Conservation (phyloP, 2,797 vertebrate species). For the Periparus ater region DNA sequence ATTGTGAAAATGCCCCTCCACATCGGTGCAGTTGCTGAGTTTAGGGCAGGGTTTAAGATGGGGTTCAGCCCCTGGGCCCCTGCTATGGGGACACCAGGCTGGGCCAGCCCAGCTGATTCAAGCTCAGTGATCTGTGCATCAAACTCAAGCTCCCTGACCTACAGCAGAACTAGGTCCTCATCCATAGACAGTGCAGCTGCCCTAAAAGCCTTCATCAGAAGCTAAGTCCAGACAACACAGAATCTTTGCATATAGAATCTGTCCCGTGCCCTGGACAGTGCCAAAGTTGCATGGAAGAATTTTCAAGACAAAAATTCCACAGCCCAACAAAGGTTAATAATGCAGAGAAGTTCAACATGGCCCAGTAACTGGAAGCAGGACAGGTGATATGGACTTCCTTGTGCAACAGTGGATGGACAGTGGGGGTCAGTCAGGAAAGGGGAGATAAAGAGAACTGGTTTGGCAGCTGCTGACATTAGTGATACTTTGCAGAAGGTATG, state of each 20-base stretch:
- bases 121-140: background rate
- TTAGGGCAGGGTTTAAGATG: background rate
- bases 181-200: background rate
- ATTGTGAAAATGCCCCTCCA: background rate
- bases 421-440: background rate
- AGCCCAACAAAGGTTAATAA: background rate
- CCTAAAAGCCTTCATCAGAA: background rate
- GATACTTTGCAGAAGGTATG: background rate
- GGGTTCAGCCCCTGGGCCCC: background rate
- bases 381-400: background rate
- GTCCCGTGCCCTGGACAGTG: background rate
- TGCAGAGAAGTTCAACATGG: background rate
- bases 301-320: background rate
- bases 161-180: background rate
- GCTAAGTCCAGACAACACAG: background rate
- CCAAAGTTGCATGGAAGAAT: background rate
- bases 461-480: background rate
- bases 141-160: background rate
- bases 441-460: background rate
- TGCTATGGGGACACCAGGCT: background rate
- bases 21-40: background rate
- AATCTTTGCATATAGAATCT: background rate
- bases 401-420: background rate
- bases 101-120: background rate
- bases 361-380: background rate